Conservation (phyloP, 2,888 invertebrate genomes). For the Tromatobia lineatoria region DNA sequence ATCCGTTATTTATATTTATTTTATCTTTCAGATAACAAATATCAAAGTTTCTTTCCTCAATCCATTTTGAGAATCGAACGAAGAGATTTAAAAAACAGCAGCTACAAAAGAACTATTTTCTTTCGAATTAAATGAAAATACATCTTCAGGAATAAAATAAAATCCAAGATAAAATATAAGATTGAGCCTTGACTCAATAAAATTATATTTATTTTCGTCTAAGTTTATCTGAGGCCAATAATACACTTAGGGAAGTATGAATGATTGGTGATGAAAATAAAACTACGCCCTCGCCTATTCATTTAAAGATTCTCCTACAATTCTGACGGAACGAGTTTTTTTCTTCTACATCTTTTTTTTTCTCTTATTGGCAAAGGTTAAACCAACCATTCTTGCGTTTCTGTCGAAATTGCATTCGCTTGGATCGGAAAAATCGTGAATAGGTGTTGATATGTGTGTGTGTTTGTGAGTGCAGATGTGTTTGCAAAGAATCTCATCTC, state of each 20-base stretch:
- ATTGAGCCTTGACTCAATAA: neutral
- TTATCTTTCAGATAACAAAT: too few species aligned
- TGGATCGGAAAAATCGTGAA: constrained; percentile 26
- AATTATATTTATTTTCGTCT: neutral
- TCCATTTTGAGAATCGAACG: too few species aligned
- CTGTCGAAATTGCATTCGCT: constrained; percentile 13
- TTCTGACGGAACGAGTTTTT: neutral
- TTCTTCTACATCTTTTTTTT: neutral
- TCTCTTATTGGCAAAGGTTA: constrained; percentile 7
- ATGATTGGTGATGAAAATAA: neutral
- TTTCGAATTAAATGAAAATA: too few species aligned
- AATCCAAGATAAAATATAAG: neutral
- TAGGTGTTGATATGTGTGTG: neutral
- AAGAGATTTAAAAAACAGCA: too few species aligned
- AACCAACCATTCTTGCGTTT: neutral
- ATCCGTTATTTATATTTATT: too few species aligned
- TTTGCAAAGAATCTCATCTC: neutral
- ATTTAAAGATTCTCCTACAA: neutral
- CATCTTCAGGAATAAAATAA: too few species aligned
- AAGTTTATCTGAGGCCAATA: neutral
- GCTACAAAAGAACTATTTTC: too few species aligned
- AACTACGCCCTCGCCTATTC: neutral
- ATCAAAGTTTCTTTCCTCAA: too few species aligned
- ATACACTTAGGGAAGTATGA: neutral
- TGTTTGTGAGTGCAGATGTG: constrained; percentile 1